These are phyloP conservation scores for Diadegma fenestrale DNA, from an alignment of 2,888 invertebrate genomes.

Conservation along the genomic window DNA sequence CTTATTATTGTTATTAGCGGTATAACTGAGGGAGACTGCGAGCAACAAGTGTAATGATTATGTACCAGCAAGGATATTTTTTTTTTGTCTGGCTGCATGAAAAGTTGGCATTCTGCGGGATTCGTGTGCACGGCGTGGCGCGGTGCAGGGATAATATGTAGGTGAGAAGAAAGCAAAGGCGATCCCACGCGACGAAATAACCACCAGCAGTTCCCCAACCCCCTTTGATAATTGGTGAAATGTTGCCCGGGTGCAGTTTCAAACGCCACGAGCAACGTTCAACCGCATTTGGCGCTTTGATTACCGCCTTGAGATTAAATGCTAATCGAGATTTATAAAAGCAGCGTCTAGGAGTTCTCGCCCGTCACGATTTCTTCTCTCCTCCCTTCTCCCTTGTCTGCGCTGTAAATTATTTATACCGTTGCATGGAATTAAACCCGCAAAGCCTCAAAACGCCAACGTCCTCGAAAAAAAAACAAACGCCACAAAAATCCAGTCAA, in stretches of 20 bases:
- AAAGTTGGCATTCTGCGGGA: not conserved
- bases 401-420: not conserved
- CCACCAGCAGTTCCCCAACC: constrained; percentile 7
- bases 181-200: constrained; percentile 65
- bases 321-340: constrained; percentile 59
- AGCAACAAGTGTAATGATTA: constrained; percentile 37
- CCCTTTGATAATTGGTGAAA: constrained; percentile 68
- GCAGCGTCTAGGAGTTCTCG: constrained; percentile 32
- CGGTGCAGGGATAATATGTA: constrained; percentile 35
- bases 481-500: no score
- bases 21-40: not conserved
- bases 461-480: not conserved
- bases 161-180: constrained; percentile 66
- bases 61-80: constrained; percentile 54
- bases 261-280: constrained; percentile 34
- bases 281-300: constrained; percentile 12
- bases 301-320: constrained; percentile 65
- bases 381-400: not conserved
- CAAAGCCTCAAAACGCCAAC: not conserved
- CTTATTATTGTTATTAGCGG: constrained; percentile 31
- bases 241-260: constrained; percentile 54
- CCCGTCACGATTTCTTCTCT: constrained; percentile 48
- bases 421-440: not conserved
- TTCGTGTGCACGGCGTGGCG: not conserved
- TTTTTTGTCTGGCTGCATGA: constrained; percentile 28